Evolutionary conservation across 2,113 vertebrate species (phyloP), one percentile per base, ranked within the genome.

Genomic region (Alexandromys fortis): DNA sequence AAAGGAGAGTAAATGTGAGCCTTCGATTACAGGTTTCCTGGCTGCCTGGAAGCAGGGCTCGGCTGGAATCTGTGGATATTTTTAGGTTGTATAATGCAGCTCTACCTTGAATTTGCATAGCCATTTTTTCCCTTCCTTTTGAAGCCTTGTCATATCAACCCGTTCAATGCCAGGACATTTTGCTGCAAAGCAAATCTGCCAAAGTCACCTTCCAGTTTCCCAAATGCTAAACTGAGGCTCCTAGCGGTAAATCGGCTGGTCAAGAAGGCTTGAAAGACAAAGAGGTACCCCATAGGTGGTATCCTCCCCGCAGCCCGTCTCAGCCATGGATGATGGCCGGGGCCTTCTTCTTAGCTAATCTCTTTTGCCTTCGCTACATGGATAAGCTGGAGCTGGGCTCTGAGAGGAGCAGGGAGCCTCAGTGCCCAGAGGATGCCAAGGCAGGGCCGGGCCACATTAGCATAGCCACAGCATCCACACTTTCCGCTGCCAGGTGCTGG

Each of bases 21-120:
- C 78, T 86, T 61, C 13, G 58, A 24, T 87, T 76, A 61, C 47
- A n/a, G 14, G 21, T 42, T 86, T 83, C 33, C 28, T 35, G 28
- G 89, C 30, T 70, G 7, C 24, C 38, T 42, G 45, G 91, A 94
- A 86, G 86, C 42, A 28, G 42, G 49, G 70, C 75, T 92, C 4
- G 49, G 76, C 76, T 90, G 38, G 3, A 6, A 0, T 61, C 76
- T 86, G 55, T 33, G 77, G 92, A 35, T 93, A 6, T 94, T 85
- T 95, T 89, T 85, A 90, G 85, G 58, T 45, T 70, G 26, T 38
- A 17, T 86, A 77, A 94, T 55, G 16, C 9, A 78, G 28, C 85
- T 92, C 91, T 52, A 47, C 67, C 89, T 95, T 68, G 68, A 65
- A 91, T 97, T 55, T 89, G 38, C 93, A 89, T 63, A 63, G 58